Base-by-base conservation (phyloP, 2,113 vertebrate genomes). In the Merops nubicus region DNA sequence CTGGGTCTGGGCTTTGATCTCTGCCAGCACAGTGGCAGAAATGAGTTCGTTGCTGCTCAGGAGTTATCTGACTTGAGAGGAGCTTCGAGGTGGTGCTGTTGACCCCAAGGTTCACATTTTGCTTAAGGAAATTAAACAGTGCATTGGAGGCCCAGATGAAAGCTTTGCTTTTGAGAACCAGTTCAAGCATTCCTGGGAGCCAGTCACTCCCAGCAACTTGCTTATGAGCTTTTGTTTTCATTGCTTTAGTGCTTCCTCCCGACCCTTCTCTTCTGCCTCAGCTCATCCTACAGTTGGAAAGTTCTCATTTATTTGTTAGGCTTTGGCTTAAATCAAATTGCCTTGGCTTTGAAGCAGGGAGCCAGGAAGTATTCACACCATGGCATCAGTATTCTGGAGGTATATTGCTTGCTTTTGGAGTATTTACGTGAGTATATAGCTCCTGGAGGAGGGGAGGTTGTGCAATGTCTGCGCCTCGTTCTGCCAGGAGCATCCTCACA, bases 301-400 rank as follows among this genome's bases (percentile, higher is more conserved):
- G 60, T 81, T 90, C 69, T 81, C 78, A 26, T 83, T 85, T 91
- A 60, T 67, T 81, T 72, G 53, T 45, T 42, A 26, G 29, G 33
- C 43, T 82, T 43, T 81, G 67, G 51, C 38, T 95, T 91, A 78
- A 78, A 93, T 92, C 80, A 85, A 54, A 76, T 81, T 1, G 0
- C 72, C 56, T 76, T n/a, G 59, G 38, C 72, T 92, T 68, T 81
- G 67, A 36, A 82, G 79, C 65, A 72, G 50, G 47, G 84, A 94
- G 73, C 15, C n/a, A 47, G 89, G 70, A 76, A 60, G 68, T 92
- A 69, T 51, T 38, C 69, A 34, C 53, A 16, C 4, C 3, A 6
- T 40, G 80, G 82, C 76, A 95, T 96, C 72, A n/a, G 77, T 72
- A 88, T 94, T 88, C 91, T n/a, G 56, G 75, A 90, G 72, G 38